Evolutionary conservation across 2,888 invertebrate species (phyloP).

Genomic region (Bombylius discolor): DNA sequence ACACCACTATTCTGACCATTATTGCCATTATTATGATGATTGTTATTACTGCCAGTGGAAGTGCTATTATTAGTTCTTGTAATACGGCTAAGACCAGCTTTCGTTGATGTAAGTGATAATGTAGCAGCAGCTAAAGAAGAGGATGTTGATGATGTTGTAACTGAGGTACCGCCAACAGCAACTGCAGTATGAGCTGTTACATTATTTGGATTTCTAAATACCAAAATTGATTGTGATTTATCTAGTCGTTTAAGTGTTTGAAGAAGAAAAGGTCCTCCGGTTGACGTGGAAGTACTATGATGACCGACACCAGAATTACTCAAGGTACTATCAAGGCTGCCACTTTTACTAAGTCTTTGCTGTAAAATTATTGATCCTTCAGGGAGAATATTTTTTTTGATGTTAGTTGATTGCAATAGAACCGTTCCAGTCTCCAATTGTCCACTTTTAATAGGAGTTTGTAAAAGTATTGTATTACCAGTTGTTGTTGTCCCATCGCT

Average conservation of each 20-base stretch:
- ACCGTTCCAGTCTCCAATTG: constrained; percentile 25
- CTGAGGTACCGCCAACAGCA: constrained; percentile 2
- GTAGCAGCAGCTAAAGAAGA: constrained; percentile 15
- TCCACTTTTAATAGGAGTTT: constrained; percentile 34
- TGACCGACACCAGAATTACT: constrained; percentile 23
- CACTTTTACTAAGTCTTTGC: constrained; percentile 15
- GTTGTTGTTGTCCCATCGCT: constrained; percentile 14
- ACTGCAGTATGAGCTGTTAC: constrained; percentile 6
- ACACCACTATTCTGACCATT: constrained; percentile 15
- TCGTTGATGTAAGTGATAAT: constrained; percentile 12
- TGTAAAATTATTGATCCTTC: constrained; percentile 18
- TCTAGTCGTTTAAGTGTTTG: constrained; percentile 36
- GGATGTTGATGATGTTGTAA: constrained; percentile 15
- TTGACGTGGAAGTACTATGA: not conserved
- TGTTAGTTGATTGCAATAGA: constrained; percentile 12
- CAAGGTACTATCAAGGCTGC: constrained; percentile 11
- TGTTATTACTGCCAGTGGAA: not conserved
- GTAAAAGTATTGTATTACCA: constrained; percentile 27
- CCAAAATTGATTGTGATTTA: constrained; percentile 36
- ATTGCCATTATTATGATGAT: constrained; percentile 16
- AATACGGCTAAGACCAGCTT: constrained; percentile 1
- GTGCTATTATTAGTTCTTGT: not conserved
- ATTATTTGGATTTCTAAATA: constrained; percentile 29
- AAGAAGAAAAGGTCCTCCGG: constrained; percentile 29
- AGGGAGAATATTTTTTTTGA: constrained; percentile 15